These are phyloP conservation scores for Hypomecis punctinalis DNA, from an alignment of 2,888 invertebrate genomes.

Conservation along the genomic window DNA sequence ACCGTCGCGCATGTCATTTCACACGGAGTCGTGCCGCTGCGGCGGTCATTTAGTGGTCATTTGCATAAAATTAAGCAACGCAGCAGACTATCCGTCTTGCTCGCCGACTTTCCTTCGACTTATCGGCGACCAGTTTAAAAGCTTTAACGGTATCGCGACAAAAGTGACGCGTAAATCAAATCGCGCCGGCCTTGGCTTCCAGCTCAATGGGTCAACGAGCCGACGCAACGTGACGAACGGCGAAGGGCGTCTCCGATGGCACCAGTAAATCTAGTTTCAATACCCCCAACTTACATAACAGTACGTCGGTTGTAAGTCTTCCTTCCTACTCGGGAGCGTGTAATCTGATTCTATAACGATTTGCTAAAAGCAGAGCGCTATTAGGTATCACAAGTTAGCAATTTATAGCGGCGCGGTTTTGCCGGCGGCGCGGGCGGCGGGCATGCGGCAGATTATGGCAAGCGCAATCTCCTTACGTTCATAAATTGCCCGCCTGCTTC, in stretches of 20 bases:
- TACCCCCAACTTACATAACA: constrained; percentile 33
- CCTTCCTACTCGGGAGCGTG: constrained; percentile 42
- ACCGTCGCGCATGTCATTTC: constrained; percentile 48
- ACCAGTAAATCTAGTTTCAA: constrained; percentile 40
- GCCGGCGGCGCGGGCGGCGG: constrained; percentile 51
- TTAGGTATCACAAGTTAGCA: constrained; percentile 64
- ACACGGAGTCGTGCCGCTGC: constrained; percentile 53
- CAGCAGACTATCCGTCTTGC: constrained; percentile 67
- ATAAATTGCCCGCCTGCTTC: constrained; percentile 73
- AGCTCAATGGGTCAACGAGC: constrained; percentile 52
- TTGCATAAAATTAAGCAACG: constrained; percentile 70
- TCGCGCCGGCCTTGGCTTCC: constrained; percentile 62
- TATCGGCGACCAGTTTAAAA: constrained; percentile 69
- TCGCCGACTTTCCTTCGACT: constrained; percentile 70
- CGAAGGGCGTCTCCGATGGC: constrained; percentile 43
- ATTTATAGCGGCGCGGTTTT: constrained; percentile 64
- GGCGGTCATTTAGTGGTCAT: constrained; percentile 56
- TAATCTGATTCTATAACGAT: constrained; percentile 71
- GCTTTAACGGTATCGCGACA: constrained; percentile 76
- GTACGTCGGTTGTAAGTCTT: constrained; percentile 14
- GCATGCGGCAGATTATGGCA: constrained; percentile 60
- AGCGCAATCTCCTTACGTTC: constrained; percentile 71
- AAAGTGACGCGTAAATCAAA: constrained; percentile 80
- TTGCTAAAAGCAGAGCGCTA: constrained; percentile 61
- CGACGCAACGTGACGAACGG: constrained; percentile 50